These are phyloP conservation scores for Metellina segmentata DNA, from an alignment of 2,888 invertebrate species.

Conservation along the genomic window DNA sequence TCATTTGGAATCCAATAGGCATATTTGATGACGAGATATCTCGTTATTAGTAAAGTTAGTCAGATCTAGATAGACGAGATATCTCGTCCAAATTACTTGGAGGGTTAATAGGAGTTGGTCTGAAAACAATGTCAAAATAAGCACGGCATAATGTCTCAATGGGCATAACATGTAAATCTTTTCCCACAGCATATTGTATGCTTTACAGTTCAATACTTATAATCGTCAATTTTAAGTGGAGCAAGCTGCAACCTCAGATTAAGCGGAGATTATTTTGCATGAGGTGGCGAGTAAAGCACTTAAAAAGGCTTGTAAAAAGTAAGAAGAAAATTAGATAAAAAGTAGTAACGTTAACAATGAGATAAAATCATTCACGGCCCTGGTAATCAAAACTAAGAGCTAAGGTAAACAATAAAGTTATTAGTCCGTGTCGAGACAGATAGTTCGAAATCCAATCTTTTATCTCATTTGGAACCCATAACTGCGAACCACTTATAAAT, in stretches of 20 bases:
- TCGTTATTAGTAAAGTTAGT: too few relatives aligned
- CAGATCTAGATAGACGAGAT: too few relatives aligned
- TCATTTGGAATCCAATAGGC: too few relatives aligned
- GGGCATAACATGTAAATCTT: too few relatives aligned
- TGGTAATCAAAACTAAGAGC: neutral
- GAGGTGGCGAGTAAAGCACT: neutral
- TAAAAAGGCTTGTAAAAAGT: neutral
- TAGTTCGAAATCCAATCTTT: neutral
- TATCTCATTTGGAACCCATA: neutral
- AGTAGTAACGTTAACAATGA: neutral
- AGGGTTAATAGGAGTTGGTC: too few relatives aligned
- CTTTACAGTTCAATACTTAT: too few relatives aligned
- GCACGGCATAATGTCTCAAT: too few relatives aligned
- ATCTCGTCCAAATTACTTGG: too few relatives aligned
- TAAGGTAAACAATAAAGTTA: neutral
- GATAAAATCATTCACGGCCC: neutral
- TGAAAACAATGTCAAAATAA: too few relatives aligned
- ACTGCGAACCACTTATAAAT: neutral
- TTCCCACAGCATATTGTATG: too few relatives aligned
- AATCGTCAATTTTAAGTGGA: neutral
- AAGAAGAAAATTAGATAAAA: neutral
- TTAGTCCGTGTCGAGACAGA: neutral
- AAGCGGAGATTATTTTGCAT: neutral
- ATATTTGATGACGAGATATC: too few relatives aligned
- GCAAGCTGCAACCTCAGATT: neutral